These are phyloP conservation scores for Parasteatoda tepidariorum DNA, from an alignment of 1,140 invertebrate genomes.

Conservation along the genomic window DNA sequence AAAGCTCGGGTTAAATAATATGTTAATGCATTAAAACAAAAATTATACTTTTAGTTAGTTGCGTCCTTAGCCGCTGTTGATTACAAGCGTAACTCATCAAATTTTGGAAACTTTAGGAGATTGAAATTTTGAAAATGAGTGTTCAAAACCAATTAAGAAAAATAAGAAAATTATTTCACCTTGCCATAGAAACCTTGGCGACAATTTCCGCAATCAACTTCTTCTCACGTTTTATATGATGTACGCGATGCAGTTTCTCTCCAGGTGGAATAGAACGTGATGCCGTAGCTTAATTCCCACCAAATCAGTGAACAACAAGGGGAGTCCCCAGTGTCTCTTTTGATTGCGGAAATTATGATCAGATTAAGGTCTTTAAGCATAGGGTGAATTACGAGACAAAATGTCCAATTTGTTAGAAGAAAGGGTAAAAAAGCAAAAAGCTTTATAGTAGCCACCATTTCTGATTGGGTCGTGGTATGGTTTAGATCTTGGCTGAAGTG, in stretches of 20 bases:
- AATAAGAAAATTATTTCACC: no score
- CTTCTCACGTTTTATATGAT: background rate
- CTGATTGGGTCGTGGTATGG: background rate
- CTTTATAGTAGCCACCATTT: background rate
- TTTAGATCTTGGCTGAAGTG: background rate
- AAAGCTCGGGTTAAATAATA: no score
- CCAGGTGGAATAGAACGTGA: background rate
- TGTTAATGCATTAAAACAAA: no score
- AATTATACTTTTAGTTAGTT: no score
- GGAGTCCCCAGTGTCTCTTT: background rate
- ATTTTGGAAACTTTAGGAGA: no score
- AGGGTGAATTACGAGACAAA: background rate
- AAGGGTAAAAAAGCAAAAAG: background rate
- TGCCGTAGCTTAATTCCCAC: background rate
- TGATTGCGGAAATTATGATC: background rate
- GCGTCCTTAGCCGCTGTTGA: no score
- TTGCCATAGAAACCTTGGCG: no score
- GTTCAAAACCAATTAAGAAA: no score
- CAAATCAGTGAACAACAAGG: background rate
- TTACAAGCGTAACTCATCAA: no score
- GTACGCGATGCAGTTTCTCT: background rate
- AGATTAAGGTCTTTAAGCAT: background rate
- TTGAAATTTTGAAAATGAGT: no score
- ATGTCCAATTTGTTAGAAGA: background rate
- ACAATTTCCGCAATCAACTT: background rate